A percentile compares a stretch with the other conserved stretches of the same genome.
Conservation (phyloP, 2,797 vertebrate species). For the Cygnus olor region DNA sequence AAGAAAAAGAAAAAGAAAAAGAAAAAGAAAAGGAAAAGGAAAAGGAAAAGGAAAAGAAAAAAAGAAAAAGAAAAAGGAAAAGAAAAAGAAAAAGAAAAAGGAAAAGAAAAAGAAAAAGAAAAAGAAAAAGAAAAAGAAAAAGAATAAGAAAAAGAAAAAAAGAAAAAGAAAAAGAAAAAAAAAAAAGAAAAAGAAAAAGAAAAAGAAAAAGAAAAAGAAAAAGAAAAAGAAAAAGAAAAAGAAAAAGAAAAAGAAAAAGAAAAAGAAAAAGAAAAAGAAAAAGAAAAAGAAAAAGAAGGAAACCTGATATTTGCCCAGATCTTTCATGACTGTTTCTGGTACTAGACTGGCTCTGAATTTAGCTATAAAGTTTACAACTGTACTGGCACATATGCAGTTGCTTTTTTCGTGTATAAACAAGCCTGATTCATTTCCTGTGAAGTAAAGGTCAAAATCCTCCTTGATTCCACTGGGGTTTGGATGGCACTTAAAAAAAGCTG, state of each 20-base stretch:
- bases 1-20: no score
- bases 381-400: not conserved
- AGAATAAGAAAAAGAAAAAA: not conserved
- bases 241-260: no score
- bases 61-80: no score
- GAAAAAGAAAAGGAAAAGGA: no score
- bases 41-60: no score
- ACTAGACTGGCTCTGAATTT: not conserved
- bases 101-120: no score
- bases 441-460: constrained; percentile 23
- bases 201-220: no score
- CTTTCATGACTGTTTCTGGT: not conserved
- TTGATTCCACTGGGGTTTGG: not conserved
- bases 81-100: no score
- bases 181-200: no score
- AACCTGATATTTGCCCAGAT: not conserved
- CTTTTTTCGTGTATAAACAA: not conserved
- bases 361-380: not conserved
- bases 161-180: not conserved
- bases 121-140: not conserved
- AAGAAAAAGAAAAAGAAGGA: not conserved
- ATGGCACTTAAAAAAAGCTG: not conserved
- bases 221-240: no score
- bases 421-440: not conserved
- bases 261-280: not conserved